Percentiles rank a stretch among this genome's conserved stretches.
These are phyloP conservation scores for Drosophila seguyi DNA, from an alignment of 1,140 invertebrate genomes.

Conservation along the genomic window DNA sequence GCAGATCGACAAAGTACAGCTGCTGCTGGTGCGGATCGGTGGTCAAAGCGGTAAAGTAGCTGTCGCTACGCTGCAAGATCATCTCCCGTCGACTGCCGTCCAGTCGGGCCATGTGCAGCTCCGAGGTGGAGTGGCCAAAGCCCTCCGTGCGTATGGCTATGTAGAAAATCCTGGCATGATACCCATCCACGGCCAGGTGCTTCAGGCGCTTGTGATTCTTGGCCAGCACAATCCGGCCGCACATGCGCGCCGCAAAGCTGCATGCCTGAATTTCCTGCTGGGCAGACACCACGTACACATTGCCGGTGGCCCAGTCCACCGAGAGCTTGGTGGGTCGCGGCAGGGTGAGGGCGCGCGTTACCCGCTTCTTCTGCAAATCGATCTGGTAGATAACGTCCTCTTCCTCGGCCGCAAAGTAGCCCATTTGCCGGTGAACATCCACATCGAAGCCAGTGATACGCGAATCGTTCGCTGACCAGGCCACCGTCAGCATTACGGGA, in stretches of 20 bases:
- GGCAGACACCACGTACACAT: constrained; percentile 91
- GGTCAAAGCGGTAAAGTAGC: constrained; percentile 88
- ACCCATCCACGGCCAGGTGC: constrained; percentile 86
- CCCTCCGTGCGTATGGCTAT: constrained; percentile 82
- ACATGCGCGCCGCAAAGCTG: constrained; percentile 86
- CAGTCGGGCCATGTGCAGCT: constrained; percentile 88
- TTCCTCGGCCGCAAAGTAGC: constrained; percentile 85
- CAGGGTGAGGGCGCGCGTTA: constrained; percentile 86
- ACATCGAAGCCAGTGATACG: constrained; percentile 86
- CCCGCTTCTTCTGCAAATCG: constrained; percentile 57
- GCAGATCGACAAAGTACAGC: constrained; percentile 90
- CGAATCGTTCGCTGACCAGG: constrained; percentile 84
- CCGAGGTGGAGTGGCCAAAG: constrained; percentile 84
- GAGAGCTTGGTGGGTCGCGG: constrained; percentile 89
- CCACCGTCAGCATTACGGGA: constrained; percentile 77
- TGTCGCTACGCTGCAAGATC: constrained; percentile 75
- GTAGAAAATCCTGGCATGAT: constrained; percentile 87
- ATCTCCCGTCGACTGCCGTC: constrained; percentile 87
- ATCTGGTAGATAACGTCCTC: constrained; percentile 74
- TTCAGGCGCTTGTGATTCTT: constrained; percentile 82
- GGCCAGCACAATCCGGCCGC: constrained; percentile 87
- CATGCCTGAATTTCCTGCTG: constrained; percentile 86
- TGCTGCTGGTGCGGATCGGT: constrained; percentile 88
- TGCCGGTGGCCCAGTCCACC: constrained; percentile 91
- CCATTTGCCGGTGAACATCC: constrained; percentile 71